A percentile compares a stretch with the other conserved stretches of the same genome.
phyloP scores from a whole-genome alignment of 2,113 vertebrate species.

The Callorhinus ursinus region DNA sequence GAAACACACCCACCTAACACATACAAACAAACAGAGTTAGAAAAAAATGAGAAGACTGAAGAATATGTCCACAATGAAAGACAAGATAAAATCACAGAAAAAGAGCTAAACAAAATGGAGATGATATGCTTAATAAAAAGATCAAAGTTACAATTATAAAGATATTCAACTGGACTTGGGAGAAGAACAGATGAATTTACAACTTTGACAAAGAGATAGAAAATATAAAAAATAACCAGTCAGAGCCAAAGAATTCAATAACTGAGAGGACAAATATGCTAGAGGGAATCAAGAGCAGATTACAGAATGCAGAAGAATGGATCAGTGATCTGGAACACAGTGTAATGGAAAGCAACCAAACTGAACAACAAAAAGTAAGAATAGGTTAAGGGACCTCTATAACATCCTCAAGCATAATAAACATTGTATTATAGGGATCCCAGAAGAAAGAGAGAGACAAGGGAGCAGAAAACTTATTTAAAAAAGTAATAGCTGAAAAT shows the following conservation, averaged over 20 bases:
- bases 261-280: background rate
- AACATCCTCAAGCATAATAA: background rate
- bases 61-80: background rate
- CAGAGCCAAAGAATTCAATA: background rate
- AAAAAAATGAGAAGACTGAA: background rate
- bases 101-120: background rate
- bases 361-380: background rate
- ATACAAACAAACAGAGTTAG: background rate
- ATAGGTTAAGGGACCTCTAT: background rate
- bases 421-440: background rate
- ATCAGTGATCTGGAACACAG: background rate
- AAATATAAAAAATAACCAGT: background rate
- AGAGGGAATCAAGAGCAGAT: background rate
- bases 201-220: background rate
- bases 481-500: background rate
- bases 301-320: background rate
- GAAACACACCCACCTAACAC: background rate
- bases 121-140: background rate
- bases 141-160: background rate
- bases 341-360: background rate
- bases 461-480: background rate
- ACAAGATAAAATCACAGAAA: background rate
- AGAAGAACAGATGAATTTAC: background rate
- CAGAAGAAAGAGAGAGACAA: background rate
- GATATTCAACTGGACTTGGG: background rate